These are phyloP conservation scores for Triplophysa yarkandensis DNA, from an alignment of 2,797 vertebrate species.

Conservation along the genomic window DNA sequence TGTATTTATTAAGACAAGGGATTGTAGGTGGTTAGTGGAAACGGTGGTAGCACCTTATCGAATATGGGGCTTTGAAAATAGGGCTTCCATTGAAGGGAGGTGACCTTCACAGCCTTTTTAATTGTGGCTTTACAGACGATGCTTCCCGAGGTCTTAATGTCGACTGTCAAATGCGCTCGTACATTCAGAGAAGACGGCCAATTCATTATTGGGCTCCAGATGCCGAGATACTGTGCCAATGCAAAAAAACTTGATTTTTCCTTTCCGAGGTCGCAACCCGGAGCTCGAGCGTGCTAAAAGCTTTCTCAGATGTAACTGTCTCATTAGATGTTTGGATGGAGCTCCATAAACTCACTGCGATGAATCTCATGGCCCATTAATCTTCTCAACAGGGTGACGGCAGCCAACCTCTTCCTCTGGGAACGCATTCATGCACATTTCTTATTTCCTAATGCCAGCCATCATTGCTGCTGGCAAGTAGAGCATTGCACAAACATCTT, in stretches of 20 bases:
- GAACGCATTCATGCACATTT: conserved; percentile 42
- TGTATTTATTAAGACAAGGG: too few species aligned
- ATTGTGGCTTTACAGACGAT: background rate
- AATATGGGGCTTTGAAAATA: background rate
- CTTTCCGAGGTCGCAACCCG: conserved; percentile 24
- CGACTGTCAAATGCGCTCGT: background rate
- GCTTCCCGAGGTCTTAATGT: conserved; percentile 21
- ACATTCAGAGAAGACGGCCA: conserved; percentile 9
- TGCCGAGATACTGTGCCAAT: conserved; percentile 29
- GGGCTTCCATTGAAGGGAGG: background rate
- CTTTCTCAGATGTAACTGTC: conserved; percentile 28
- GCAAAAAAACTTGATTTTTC: background rate
- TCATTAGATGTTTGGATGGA: conserved; percentile 47
- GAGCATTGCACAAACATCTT: conserved; percentile 28
- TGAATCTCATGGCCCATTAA: conserved; percentile 46
- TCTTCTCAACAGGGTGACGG: conserved; percentile 42
- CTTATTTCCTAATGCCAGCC: conserved; percentile 35
- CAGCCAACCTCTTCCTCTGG: conserved; percentile 34
- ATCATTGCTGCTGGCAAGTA: conserved; percentile 42
- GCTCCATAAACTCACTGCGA: conserved; percentile 38
- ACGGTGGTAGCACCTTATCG: background rate
- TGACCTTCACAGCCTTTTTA: conserved; percentile 13
- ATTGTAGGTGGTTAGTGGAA: background rate
- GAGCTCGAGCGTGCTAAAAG: conserved; percentile 25
- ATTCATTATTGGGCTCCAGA: conserved; percentile 30